Conservation (phyloP, 2,888 invertebrate genomes). For the Eulithis prunata region DNA sequence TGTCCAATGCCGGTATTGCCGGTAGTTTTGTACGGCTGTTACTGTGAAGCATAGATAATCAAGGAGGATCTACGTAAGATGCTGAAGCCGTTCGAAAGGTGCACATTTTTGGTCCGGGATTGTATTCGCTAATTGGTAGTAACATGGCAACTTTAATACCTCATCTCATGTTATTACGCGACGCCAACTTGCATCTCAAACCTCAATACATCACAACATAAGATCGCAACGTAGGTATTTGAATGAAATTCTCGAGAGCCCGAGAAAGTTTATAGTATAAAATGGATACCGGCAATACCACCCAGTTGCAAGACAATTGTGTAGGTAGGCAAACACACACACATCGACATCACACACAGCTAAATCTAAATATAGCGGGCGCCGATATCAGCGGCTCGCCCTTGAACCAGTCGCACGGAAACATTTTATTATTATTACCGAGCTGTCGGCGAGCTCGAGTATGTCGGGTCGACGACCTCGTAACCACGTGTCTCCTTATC, state of each 20-base stretch:
- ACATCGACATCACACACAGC: conserved; percentile 75
- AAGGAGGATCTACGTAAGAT: no score
- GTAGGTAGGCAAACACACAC: conserved; percentile 64
- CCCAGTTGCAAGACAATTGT: conserved; percentile 62
- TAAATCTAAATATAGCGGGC: conserved; percentile 84
- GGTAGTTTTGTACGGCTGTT: no score
- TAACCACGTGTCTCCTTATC: conserved; percentile 84
- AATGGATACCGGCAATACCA: conserved; percentile 35
- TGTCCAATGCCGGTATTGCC: no score
- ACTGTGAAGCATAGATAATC: no score
- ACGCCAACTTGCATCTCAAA: conserved; percentile 5
- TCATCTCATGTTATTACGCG: neutral
- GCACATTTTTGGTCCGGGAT: no score
- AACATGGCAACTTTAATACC: no score
- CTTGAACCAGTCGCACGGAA: conserved; percentile 85
- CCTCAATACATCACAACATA: conserved; percentile 1
- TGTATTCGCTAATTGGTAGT: no score
- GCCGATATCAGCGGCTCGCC: conserved; percentile 84
- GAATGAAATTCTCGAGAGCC: conserved; percentile 30
- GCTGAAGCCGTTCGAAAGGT: no score
- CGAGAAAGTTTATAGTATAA: conserved; percentile 34
- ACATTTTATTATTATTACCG: conserved; percentile 85
- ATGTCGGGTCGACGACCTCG: conserved; percentile 82
- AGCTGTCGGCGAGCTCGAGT: conserved; percentile 84
- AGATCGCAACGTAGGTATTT: conserved; percentile 16